Evolutionary conservation across 2,113 vertebrate species (phyloP).

Genomic region (Dicentrarchus labrax): DNA sequence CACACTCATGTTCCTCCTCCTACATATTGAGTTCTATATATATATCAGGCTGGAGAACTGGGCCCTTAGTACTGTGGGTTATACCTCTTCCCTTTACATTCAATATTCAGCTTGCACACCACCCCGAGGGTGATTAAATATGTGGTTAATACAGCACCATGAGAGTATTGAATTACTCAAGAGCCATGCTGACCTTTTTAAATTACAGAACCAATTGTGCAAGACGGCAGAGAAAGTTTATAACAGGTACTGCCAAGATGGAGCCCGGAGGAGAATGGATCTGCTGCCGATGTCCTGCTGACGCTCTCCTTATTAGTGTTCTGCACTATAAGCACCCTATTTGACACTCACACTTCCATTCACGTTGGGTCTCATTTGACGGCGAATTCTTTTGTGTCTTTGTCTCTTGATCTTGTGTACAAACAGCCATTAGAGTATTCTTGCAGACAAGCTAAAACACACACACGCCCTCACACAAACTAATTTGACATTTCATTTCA

Average conservation of each 20-base stretch:
- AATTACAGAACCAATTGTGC: constrained; percentile 85
- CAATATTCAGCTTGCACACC: constrained; percentile 70
- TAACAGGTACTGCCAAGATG: constrained; percentile 77
- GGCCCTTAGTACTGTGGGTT: constrained; percentile 33
- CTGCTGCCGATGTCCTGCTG: constrained; percentile 71
- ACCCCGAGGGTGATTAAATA: constrained; percentile 84
- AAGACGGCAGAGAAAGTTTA: constrained; percentile 78
- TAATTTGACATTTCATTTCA: constrained; percentile 73
- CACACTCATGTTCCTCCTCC: neutral
- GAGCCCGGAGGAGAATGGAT: constrained; percentile 79
- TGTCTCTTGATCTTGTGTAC: constrained; percentile 29
- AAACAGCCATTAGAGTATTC: constrained; percentile 34
- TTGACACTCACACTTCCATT: constrained; percentile 57
- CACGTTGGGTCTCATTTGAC: constrained; percentile 36
- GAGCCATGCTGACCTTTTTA: constrained; percentile 85
- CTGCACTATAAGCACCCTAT: constrained; percentile 69
- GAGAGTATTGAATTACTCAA: constrained; percentile 85
- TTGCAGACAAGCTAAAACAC: constrained; percentile 28
- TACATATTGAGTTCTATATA: constrained; percentile 25
- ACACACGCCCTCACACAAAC: constrained; percentile 30
- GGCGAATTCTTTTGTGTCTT: constrained; percentile 30
- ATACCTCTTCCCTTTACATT: constrained; percentile 54
- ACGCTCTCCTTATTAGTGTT: constrained; percentile 76
- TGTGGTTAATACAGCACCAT: constrained; percentile 82
- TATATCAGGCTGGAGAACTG: constrained; percentile 16